These are phyloP conservation scores for Gila robusta DNA, from an alignment of 2,797 vertebrate species.

Conservation along the genomic window DNA sequence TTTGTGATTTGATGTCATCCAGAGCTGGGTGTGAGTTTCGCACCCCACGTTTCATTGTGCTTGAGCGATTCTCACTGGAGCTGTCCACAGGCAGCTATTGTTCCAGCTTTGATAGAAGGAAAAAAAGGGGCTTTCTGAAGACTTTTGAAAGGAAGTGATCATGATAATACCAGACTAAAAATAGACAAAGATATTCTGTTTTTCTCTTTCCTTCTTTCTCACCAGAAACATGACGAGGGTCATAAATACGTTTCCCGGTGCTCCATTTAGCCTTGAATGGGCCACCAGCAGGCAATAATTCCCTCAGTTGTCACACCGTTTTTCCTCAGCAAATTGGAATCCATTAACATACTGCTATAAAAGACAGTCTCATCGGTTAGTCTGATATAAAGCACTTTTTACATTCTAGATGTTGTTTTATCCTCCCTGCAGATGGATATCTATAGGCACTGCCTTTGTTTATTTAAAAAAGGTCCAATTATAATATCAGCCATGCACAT, in stretches of 20 bases:
- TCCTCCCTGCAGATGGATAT: neutral
- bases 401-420: neutral
- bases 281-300: conserved; percentile 5
- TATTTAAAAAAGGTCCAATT: conserved; percentile 7
- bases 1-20: conserved; percentile 33
- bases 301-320: neutral
- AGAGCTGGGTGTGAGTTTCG: conserved; percentile 37
- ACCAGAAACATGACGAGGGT: neutral
- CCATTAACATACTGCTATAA: neutral
- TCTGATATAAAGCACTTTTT: neutral
- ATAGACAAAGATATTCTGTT: conserved; percentile 31
- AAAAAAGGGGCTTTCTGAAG: conserved; percentile 38
- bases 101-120: conserved; percentile 31
- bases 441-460: neutral
- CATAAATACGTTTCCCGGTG: conserved; percentile 13
- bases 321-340: neutral
- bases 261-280: conserved; percentile 4
- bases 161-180: conserved; percentile 30
- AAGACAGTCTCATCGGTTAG: neutral
- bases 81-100: conserved; percentile 42
- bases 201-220: neutral
- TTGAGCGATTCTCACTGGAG: conserved; percentile 26
- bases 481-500: conserved; percentile 19
- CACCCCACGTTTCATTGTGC: conserved; percentile 28
- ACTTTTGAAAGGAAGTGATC: conserved; percentile 40